Percentiles rank a stretch among this genome's conserved stretches.
These are phyloP conservation scores for Orius laevigatus DNA, from an alignment of 1,140 invertebrate species.

Conservation along the genomic window DNA sequence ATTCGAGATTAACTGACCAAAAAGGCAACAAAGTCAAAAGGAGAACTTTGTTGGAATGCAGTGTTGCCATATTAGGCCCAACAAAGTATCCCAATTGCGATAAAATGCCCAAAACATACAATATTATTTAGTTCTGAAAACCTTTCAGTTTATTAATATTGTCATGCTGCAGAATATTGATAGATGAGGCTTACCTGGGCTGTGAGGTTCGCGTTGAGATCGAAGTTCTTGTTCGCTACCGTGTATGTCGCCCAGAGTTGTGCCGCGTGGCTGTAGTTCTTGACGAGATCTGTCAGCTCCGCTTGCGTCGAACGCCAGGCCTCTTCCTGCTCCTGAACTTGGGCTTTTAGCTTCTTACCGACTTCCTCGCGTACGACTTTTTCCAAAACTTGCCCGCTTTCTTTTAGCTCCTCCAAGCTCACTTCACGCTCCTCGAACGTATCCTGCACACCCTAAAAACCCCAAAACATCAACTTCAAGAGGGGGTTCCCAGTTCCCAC, in stretches of 20 bases:
- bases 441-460: slow-evolving; percentile 40
- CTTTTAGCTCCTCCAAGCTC: slow-evolving; percentile 47
- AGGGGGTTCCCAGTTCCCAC: no score
- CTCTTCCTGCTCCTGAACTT: slow-evolving; percentile 53
- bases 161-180: no score
- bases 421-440: slow-evolving; percentile 48
- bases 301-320: slow-evolving; percentile 57
- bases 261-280: slow-evolving; percentile 53
- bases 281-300: slow-evolving; percentile 52
- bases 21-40: no score
- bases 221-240: slow-evolving; percentile 53
- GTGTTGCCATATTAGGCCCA: no score
- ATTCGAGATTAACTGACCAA: no score
- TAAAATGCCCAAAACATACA: no score
- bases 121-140: no score
- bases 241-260: slow-evolving; percentile 59
- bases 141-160: slow-evolving; percentile 42
- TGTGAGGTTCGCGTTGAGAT: slow-evolving; percentile 45
- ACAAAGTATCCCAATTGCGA: no score
- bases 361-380: slow-evolving; percentile 38
- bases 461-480: no score
- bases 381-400: slow-evolving; percentile 43
- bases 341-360: slow-evolving; percentile 38
- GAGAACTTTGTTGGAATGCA: no score
- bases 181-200: slow-evolving; percentile 37